Evolutionary conservation across 2,797 vertebrate species (phyloP), one percentile per base, ranked within the genome.

Genomic region (Coracias cyanogaster): DNA sequence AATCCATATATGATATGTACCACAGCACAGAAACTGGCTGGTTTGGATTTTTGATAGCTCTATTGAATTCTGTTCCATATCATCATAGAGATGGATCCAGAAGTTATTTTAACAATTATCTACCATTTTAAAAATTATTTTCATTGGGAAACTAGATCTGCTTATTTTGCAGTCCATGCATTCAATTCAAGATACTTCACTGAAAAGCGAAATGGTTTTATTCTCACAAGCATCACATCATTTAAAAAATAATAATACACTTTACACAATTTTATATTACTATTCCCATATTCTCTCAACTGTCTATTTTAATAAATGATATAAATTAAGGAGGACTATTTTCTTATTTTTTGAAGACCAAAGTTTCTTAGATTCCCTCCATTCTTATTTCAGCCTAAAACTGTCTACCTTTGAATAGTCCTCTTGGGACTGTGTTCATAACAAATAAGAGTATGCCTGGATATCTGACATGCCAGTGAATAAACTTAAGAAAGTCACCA

Each of bases 91-190:
- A n/a, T 22, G 18, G 21, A 62, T 8, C 11, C 12, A 82, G 48
- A 87, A 71, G 11, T 4, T 77, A 21, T 77, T 84, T 73, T 71
- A 60, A 7, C 46, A 54, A 17, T 21, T 6, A 14, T 64, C 81
- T 60, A 60, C 2, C 1, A 15, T 45, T 91, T 81, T 10, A 0
- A 0, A 45, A 73, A 81, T 45, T 58, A 3, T 62, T 8, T 41
- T 52, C 2, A 74, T 19, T 52, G 20, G 5, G 4, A 61, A 85
- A 72, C 11, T 21, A 25, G 4, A 64, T 62, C 15, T 58, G 5
- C 0, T 12, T 65, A 4, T 1, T 46, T 3, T 43, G 6, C 6
- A 43, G 28, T 26, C 4, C 9, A 19, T 7, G 41, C 9, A 69
- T 25, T 64, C 12, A 31, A 22, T 49, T 57, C 21, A 46, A 74